Evolutionary conservation across 2,113 vertebrate genomes (phyloP), one percentile per base, ranked within the genome.

Genomic region (Mastomys natalensis): DNA sequence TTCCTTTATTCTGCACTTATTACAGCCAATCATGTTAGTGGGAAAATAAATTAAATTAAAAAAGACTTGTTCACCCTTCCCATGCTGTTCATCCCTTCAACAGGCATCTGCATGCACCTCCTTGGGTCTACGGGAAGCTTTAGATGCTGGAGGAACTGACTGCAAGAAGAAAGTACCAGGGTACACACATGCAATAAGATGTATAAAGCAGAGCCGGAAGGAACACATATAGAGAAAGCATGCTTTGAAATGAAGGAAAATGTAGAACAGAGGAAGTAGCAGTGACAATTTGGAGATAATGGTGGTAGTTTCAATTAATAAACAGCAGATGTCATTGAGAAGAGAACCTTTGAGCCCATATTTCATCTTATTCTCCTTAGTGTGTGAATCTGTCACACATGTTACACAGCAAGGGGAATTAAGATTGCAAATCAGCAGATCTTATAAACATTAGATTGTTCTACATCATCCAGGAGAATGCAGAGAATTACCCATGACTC

Each of bases 1-100:
- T 40, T 68, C 43, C 86, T 92, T 81, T 72, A 80, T 12, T 81
- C 58, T 82, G 62, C n/a, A 40, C 88, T 73, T 15, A 3, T 43
- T 93, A 68, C 2, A 90, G 55, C 12, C 4, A 87, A 37, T 68
- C 82, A 95, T 29, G 26, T 24, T 86, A 62, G 91, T 34, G 40
- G 51, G 15, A 97, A 92, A 96, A 64, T 34, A 91, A 95, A 80
- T 34, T 43, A 82, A 48, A n/a, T 92, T 13, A 48, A 40, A 94
- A 94, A 97, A 88, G 53, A 73, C 58, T 19, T 60, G 24, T 53
- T 88, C 76, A 60, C 8, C 21, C 7, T 90, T 92, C 48, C 93
- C 4, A 53, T 9, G 45, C 40, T 68, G n/a, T 82, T 91, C 22
- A 60, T 21, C 37, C 60, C 60, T 22, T 90, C 81, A 96, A 60